phyloP scores from a whole-genome alignment of 2,113 vertebrate genomes.

The Odocoileus virginianus region DNA sequence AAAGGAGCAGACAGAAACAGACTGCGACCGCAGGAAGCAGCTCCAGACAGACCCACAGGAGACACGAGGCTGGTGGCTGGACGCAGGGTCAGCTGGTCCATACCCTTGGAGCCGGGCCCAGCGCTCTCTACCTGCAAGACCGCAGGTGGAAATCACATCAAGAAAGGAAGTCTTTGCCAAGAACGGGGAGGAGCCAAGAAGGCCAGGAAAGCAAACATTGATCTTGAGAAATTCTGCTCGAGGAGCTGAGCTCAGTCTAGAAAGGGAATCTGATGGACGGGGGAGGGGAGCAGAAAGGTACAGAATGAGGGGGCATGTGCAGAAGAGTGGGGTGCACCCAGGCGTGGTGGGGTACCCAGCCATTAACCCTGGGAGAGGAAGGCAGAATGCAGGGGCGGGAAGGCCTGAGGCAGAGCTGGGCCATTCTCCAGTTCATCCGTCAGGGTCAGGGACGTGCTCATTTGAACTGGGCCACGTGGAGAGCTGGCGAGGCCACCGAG shows the following conservation, averaged over 20 bases:
- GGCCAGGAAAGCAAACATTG: not conserved
- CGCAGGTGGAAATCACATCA: not conserved
- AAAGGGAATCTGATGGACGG: not conserved
- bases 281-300: not conserved
- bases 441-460: not conserved
- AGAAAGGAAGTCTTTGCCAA: not conserved
- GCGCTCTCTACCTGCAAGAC: not conserved
- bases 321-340: not conserved
- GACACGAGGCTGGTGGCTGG: not conserved
- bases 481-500: constrained; percentile 49
- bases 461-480: not conserved
- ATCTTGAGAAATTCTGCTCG: not conserved
- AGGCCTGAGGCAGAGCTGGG: not conserved
- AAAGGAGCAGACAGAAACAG: not conserved
- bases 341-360: not conserved
- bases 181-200: not conserved
- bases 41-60: not conserved
- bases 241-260: not conserved
- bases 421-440: not conserved
- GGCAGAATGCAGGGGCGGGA: not conserved
- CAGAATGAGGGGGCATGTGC: not conserved
- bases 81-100: not conserved
- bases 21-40: not conserved
- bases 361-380: not conserved
- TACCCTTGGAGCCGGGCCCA: not conserved